A percentile compares a stretch with the other conserved stretches of the same genome.
phyloP scores from a whole-genome alignment of 2,888 invertebrate genomes.

The Tenthredo distinguenda region DNA sequence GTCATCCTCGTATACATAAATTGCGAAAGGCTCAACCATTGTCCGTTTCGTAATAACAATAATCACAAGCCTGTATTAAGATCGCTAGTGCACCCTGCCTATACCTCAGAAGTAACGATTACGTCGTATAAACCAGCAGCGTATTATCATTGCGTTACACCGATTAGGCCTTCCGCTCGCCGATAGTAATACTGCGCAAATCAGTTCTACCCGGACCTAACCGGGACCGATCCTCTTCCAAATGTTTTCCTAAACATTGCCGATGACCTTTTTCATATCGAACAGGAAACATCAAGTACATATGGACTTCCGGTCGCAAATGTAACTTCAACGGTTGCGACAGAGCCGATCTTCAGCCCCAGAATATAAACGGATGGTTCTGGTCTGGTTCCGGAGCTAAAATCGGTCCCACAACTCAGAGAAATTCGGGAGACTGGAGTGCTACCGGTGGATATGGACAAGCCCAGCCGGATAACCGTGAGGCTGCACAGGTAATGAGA shows the following conservation, averaged over 20 bases:
- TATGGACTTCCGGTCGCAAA: slow-evolving; percentile 95
- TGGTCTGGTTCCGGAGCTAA: slow-evolving; percentile 96
- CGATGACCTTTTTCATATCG: neutral
- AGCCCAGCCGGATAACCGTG: slow-evolving; percentile 93
- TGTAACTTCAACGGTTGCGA: slow-evolving; percentile 96
- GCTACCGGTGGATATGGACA: slow-evolving; percentile 93
- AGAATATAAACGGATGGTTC: slow-evolving; percentile 93
- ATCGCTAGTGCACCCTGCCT: neutral
- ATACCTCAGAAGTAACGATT: neutral
- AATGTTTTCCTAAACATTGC: too few relatives aligned
- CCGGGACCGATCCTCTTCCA: neutral
- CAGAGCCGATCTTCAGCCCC: slow-evolving; percentile 90
- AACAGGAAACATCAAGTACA: slow-evolving; percentile 82
- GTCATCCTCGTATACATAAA: neutral
- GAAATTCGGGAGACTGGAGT: slow-evolving; percentile 95
- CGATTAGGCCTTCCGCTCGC: neutral
- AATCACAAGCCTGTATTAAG: neutral
- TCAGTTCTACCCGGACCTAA: neutral
- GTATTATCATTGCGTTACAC: neutral
- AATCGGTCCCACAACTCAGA: slow-evolving; percentile 92
- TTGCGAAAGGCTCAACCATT: neutral
- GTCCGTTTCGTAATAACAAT: neutral
- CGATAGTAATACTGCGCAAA: neutral
- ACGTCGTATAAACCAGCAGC: neutral
- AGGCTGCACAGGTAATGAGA: slow-evolving; percentile 88